Percentiles rank a stretch among this genome's conserved stretches.
phyloP scores from a whole-genome alignment of 2,113 vertebrate species.

The Actenoides lindsayi region DNA sequence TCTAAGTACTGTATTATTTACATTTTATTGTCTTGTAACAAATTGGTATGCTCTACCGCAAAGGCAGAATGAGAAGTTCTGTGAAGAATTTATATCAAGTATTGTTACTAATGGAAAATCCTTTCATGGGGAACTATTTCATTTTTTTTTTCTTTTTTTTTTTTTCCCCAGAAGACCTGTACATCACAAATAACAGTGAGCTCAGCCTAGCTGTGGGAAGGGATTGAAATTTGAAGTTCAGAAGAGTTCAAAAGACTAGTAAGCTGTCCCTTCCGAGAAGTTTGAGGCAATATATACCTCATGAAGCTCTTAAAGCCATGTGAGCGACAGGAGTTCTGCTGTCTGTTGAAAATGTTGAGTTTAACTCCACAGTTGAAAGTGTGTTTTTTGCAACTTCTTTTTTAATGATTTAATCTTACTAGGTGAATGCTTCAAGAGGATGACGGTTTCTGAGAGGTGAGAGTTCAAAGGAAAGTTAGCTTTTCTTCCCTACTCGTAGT shows the following conservation, averaged over 20 bases:
- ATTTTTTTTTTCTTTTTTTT: neutral
- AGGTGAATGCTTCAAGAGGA: neutral
- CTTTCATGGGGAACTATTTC: neutral
- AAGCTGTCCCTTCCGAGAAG: neutral
- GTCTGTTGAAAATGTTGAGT: neutral
- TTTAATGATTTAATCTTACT: neutral
- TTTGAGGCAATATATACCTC: neutral
- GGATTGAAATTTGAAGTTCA: neutral
- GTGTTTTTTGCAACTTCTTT: neutral
- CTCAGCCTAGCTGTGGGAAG: neutral
- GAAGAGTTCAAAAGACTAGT: neutral
- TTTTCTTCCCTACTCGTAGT: neutral
- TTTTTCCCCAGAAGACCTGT: neutral
- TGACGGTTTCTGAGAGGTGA: neutral
- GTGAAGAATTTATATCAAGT: neutral
- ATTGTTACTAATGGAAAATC: neutral
- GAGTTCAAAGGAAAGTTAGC: neutral
- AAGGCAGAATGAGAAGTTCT: neutral
- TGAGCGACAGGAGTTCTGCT: neutral
- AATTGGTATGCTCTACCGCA: fast-evolving
- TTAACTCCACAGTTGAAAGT: neutral
- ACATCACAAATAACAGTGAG: neutral
- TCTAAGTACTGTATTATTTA: neutral
- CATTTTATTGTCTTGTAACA: neutral
- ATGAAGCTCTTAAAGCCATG: neutral